Percentiles rank a stretch among this genome's conserved stretches.
phyloP scores from a whole-genome alignment of 1,140 invertebrate genomes.

The Ceratitis capitata region DNA sequence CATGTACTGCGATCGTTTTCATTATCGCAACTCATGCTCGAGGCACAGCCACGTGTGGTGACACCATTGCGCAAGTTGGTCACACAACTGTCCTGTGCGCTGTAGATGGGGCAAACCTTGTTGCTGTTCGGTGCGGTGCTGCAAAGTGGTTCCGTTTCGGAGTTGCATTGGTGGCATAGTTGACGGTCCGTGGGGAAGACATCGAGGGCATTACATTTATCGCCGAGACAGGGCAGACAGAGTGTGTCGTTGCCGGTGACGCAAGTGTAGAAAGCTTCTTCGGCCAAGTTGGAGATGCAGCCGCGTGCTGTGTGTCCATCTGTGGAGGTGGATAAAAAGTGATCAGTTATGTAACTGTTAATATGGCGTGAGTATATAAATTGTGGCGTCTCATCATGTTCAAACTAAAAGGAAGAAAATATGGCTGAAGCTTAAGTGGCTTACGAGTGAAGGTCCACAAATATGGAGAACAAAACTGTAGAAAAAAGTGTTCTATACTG shows the following conservation, averaged over 20 bases:
- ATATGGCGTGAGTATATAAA: too few species aligned
- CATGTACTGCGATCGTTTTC: slow-evolving; percentile 50
- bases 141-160: slow-evolving; percentile 44
- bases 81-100: slow-evolving; percentile 50
- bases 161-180: slow-evolving; percentile 55
- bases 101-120: slow-evolving; percentile 53
- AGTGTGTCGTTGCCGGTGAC: slow-evolving; percentile 45
- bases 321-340: too few species aligned
- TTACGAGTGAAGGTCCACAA: too few species aligned
- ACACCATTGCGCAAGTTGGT: slow-evolving; percentile 50
- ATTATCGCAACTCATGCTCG: slow-evolving; percentile 51
- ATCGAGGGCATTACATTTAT: slow-evolving; percentile 52
- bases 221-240: slow-evolving; percentile 51
- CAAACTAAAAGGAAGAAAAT: too few species aligned
- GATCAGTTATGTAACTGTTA: too few species aligned
- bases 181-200: slow-evolving; percentile 51
- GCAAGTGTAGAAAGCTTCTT: slow-evolving; percentile 50
- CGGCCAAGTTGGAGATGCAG: slow-evolving; percentile 48
- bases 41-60: slow-evolving; percentile 54
- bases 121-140: slow-evolving; percentile 48
- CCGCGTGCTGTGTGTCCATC: slow-evolving; percentile 51
- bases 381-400: too few species aligned
- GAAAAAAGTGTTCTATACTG: too few species aligned
- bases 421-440: too few species aligned
- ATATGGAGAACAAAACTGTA: too few species aligned